A percentile compares a stretch with the other conserved stretches of the same genome.
Evolutionary conservation across 2,888 invertebrate genomes (phyloP).

Genomic region (Diarsia rubi): DNA sequence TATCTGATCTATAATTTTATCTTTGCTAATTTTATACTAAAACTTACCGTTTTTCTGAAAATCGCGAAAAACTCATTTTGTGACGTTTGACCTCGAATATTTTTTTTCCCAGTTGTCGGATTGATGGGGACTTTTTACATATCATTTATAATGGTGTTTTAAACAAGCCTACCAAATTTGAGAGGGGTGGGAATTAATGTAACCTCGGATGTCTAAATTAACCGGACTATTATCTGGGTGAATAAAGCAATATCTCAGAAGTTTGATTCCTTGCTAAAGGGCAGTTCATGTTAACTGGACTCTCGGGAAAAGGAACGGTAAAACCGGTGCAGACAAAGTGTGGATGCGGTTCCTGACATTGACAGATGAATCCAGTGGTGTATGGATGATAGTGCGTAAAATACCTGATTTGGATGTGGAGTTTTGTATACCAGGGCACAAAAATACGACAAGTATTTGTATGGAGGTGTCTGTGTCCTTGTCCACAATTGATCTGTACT

Average conservation of each 20-base stretch:
- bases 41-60: no score
- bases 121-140: no score
- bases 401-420: background rate
- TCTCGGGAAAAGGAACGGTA: background rate
- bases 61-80: no score
- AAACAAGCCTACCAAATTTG: no score
- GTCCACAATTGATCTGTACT: background rate
- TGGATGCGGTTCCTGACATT: background rate
- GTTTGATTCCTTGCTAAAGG: background rate
- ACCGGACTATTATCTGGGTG: no score
- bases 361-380: background rate
- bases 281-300: background rate
- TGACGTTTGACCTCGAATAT: no score
- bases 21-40: no score
- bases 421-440: background rate
- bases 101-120: no score
- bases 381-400: background rate
- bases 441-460: background rate
- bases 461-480: background rate
- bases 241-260: background rate
- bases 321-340: background rate
- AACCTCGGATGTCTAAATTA: no score
- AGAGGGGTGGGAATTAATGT: no score
- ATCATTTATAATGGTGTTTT: no score
- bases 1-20: no score